Evolutionary conservation across 2,888 invertebrate species (phyloP), one percentile per base, ranked within the genome.

Genomic region (Hypercompe scribonia): DNA sequence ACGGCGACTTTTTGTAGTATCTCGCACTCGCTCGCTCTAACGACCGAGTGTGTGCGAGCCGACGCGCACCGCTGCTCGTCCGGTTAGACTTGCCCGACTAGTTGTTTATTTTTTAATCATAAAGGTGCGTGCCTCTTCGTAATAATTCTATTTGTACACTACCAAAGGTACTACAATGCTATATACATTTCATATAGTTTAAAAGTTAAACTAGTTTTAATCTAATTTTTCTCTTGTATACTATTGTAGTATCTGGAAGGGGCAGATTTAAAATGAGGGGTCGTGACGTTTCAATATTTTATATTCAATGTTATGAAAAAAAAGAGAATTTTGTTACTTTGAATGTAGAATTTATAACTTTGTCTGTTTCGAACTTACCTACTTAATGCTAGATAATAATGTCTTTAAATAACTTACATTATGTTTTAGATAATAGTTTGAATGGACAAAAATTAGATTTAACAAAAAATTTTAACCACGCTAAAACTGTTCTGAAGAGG

Each of bases 1-100:
- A 69, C 69, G 39, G 73, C 90, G 90, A 92, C 39, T 89, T 91
- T 89, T 82, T 89, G 86, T 88, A 86, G 86, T 84, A 84, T 88
- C 79, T 86, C 85, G 87, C 79, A 78, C 84, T 81, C 84, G 84
- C 86, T 88, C 85, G 68, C 80, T 83, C 85, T 81, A 87, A 86
- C 87, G 88, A 89, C 5, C 24, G 50, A 54, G 50, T n/a, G 50
- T n/a, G n/a, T 54, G 50, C 89, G 89, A 86, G 88, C 81, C 88
- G 90, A 88, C 86, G 87, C 87, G 87, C 86, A 78, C 85, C 84
- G 85, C 84, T 84, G 85, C 81, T 83, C 84, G 84, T 84, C 85
- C 86, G 86, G 88, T 87, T 82, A 84, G 86, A 83, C 86, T 80
- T 81, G 82, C 76, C 81, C 77, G 77, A 76, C 76, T 75, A 73